A percentile compares a stretch with the other conserved stretches of the same genome.
Conservation (phyloP, 2,113 vertebrate species). For the Podarcis raffonei region DNA sequence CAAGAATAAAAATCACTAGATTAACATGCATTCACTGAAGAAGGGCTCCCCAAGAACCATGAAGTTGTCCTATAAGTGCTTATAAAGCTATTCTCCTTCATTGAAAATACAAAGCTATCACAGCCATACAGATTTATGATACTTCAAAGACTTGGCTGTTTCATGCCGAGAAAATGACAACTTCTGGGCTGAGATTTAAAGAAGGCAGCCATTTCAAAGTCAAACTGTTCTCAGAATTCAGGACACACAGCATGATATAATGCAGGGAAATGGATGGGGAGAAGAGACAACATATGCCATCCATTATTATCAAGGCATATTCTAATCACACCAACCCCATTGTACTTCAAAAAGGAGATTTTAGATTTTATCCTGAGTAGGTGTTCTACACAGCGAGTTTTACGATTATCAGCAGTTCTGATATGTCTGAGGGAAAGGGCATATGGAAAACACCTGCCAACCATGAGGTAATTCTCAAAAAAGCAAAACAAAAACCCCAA, state of each 20-base stretch:
- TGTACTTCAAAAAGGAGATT: background rate
- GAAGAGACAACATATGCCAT: background rate
- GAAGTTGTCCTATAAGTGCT: background rate
- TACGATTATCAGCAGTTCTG: background rate
- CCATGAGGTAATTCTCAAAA: no score
- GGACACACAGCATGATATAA: background rate
- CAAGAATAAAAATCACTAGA: background rate
- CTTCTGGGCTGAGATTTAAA: constrained; percentile 23
- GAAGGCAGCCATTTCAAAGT: constrained; percentile 33
- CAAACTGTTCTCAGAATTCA: constrained; percentile 30
- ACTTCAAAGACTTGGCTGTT: constrained; percentile 16
- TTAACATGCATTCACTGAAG: background rate
- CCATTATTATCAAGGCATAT: constrained; percentile 32
- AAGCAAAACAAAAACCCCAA: background rate
- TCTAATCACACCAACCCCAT: constrained; percentile 9
- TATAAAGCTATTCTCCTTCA: constrained; percentile 20
- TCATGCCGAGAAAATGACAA: constrained; percentile 32
- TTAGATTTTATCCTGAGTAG: constrained; percentile 16
- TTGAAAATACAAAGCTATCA: background rate
- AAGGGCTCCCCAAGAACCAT: background rate
- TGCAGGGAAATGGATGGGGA: constrained; percentile 6
- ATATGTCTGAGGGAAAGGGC: background rate
- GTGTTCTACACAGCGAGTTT: background rate
- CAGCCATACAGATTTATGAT: constrained; percentile 27
- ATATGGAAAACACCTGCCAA: background rate